Evolutionary conservation across 2,888 invertebrate species (phyloP).

Genomic region (Pandemis cinnamomeana): DNA sequence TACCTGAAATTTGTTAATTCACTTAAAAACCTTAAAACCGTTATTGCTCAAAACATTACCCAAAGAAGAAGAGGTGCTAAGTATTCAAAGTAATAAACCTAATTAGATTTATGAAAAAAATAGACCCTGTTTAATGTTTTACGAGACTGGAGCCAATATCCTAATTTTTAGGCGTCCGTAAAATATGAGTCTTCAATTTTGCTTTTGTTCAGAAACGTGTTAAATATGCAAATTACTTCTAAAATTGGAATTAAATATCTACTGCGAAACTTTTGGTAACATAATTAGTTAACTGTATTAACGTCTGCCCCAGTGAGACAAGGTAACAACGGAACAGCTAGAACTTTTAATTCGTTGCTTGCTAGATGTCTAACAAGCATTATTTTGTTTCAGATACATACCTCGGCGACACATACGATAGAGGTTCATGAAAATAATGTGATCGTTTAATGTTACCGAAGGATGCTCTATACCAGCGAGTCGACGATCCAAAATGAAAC

Average conservation of each 20-base stretch:
- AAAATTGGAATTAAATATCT: background rate
- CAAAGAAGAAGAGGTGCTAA: conserved; percentile 1
- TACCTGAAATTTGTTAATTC: background rate
- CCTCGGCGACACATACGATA: background rate
- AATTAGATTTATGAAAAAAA: background rate
- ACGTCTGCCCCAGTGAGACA: background rate
- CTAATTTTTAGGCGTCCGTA: background rate
- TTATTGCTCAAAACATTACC: background rate
- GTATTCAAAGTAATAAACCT: background rate
- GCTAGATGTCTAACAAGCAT: background rate
- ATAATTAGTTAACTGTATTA: background rate
- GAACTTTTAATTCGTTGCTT: background rate
- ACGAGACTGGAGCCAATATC: background rate
- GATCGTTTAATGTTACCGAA: conserved; percentile 36
- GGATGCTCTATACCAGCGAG: conserved; percentile 41
- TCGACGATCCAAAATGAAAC: conserved; percentile 30
- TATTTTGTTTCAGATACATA: conserved; percentile 25
- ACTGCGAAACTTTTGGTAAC: background rate
- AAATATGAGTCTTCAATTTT: background rate
- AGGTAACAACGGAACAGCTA: background rate
- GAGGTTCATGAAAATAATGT: conserved; percentile 32
- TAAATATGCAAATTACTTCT: background rate
- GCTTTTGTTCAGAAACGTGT: background rate
- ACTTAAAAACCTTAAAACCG: background rate
- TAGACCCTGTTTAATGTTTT: background rate